Conservation (phyloP, 1,140 invertebrate genomes). For the Sycobia sp. region DNA sequence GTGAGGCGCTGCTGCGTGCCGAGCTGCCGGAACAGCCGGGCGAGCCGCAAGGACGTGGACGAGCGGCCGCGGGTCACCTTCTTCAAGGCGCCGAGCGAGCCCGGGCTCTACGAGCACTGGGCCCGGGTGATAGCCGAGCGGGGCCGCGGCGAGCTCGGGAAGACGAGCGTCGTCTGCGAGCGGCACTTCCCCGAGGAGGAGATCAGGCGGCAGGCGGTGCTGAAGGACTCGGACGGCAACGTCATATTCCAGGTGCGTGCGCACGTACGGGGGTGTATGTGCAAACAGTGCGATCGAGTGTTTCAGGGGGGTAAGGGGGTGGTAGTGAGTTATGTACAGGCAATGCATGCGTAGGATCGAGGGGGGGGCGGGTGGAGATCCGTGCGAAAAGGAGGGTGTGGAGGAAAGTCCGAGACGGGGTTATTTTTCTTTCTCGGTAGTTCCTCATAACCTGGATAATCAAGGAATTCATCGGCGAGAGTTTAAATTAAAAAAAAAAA, state of each 20-base stretch:
- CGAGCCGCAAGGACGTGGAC: background rate
- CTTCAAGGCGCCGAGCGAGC: conserved; percentile 21
- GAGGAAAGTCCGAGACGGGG: too few relatives aligned
- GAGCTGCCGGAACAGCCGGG: conserved; percentile 5
- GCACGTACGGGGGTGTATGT: too few relatives aligned
- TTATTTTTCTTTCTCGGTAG: too few relatives aligned
- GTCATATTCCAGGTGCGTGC: conserved; percentile 21
- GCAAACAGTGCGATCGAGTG: too few relatives aligned
- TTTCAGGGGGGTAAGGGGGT: too few relatives aligned
- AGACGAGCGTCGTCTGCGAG: conserved; percentile 13
- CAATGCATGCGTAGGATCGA: too few relatives aligned
- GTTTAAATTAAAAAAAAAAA: too few relatives aligned
- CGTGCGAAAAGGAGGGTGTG: too few relatives aligned
- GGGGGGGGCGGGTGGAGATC: too few relatives aligned
- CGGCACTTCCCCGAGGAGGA: conserved; percentile 15
- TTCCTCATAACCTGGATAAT: too few relatives aligned
- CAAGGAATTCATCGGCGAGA: too few relatives aligned
- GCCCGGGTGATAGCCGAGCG: background rate
- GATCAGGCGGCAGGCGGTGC: conserved; percentile 1
- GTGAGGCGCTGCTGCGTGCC: conserved; percentile 18
- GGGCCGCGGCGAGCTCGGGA: background rate
- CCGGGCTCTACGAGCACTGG: conserved; percentile 10
- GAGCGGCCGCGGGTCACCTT: conserved; percentile 2
- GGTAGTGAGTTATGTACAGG: too few relatives aligned
- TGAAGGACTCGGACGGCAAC: conserved; percentile 15